Base-by-base conservation (phyloP, 2,113 vertebrate species). In the Pelodiscus sinensis region DNA sequence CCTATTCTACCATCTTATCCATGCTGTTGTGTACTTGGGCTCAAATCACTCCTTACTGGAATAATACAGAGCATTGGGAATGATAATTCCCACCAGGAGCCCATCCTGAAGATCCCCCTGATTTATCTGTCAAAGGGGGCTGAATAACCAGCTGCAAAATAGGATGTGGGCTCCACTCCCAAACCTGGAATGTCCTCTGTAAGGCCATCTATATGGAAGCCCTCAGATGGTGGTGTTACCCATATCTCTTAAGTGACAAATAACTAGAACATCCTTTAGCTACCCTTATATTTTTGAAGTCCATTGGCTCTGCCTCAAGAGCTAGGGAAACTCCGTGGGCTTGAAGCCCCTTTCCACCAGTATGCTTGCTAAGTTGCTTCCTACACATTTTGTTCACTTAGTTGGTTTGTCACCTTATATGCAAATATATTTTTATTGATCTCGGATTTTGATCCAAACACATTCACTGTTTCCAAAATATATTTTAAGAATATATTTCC, bases 11-110 rank as follows among this genome's bases (percentile, higher is more conserved):
- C 80, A 54, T 54, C 83, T 75, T 18, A 3, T 65, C 89, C 68
- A 84, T 75, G n/a, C 57, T 75, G 52, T 56, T 86, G 44, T 81
- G 22, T 21, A 14, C 77, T 77, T 81, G 29, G 38, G 16, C 4
- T 12, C 54, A 89, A 55, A 79, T 78, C 38, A 75, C 16, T 13
- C 82, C 29, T 82, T 50, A 29, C 6, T 1, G 11, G 27, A n/a
- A 24, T 38, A 29, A 87, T 38, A 18, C 4, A 35, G 81, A 62
- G 35, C n/a, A 68, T 12, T 51, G 27, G 16, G 89, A 35, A 85
- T 84, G 8, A 7, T 2, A 19, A 0, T 35, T 13, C 75, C 51
- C 50, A 14, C 2, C 21, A 35, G 0, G 1, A 50, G 14, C 6
- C 7, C 50, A 1, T 50, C 13, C 27, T 60, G 25, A 58, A 92